Evolutionary conservation across 2,797 vertebrate species (phyloP).

Genomic region (Knipowitschia caucasica): DNA sequence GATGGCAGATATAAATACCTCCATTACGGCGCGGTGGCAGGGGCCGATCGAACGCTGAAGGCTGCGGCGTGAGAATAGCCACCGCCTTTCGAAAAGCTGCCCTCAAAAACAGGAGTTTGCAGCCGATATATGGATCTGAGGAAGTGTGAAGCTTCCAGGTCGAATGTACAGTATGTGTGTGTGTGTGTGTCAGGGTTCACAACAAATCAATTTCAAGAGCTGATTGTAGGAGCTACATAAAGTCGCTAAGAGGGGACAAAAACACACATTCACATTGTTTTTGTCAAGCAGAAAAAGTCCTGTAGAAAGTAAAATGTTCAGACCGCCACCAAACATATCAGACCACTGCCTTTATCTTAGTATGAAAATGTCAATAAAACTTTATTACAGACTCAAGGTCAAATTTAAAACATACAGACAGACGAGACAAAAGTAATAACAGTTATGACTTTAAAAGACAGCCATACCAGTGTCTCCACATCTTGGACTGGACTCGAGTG

Average conservation of each 20-base stretch:
- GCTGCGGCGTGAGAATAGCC: conserved; percentile 13
- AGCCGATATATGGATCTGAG: conserved; percentile 56
- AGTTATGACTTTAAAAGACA: too few species aligned
- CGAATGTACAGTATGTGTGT: conserved; percentile 17
- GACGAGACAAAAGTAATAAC: too few species aligned
- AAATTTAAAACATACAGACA: too few species aligned
- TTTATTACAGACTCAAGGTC: too few species aligned
- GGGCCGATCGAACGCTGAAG: conserved; percentile 29
- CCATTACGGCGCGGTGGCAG: conserved; percentile 48
- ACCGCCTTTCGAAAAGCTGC: conserved; percentile 25
- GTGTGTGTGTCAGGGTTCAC: conserved; percentile 17
- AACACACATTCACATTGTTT: too few species aligned
- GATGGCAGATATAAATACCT: conserved; percentile 61
- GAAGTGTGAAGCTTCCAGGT: conserved; percentile 52
- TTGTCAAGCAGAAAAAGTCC: too few species aligned
- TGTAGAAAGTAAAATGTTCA: too few species aligned
- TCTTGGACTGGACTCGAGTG: too few species aligned
- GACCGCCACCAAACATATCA: too few species aligned
- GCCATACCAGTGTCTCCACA: too few species aligned
- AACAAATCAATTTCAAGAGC: conserved; percentile 1
- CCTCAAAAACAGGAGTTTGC: conserved; percentile 53
- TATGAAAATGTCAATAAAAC: too few species aligned
- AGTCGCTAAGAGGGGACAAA: not conserved
- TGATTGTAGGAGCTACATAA: not conserved
- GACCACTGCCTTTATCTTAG: too few species aligned